Evolutionary conservation across 2,113 vertebrate species (phyloP).

Genomic region (Phodopus roborovskii): DNA sequence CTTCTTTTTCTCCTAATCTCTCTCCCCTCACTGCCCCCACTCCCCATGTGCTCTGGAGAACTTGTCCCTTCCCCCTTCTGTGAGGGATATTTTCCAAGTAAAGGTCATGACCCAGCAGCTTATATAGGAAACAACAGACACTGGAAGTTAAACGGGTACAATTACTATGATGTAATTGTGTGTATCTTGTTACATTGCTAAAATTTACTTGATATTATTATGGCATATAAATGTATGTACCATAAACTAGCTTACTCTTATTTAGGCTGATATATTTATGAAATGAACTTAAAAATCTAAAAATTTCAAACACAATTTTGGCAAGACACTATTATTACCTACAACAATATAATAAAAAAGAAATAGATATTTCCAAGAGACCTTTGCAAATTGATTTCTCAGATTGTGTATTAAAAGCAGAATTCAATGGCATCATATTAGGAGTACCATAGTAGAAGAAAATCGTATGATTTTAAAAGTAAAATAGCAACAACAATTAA

Average conservation of each 20-base stretch:
- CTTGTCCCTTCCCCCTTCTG: no score
- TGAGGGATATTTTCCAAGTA: no score
- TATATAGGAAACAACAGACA: no score
- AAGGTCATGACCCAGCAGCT: no score
- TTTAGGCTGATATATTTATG: background rate
- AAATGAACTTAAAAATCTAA: conserved; percentile 22
- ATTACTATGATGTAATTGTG: background rate
- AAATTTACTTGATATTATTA: conserved; percentile 39
- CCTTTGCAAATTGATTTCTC: conserved; percentile 26
- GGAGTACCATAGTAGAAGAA: background rate
- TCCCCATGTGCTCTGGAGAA: no score
- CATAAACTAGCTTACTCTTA: background rate
- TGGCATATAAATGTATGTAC: background rate
- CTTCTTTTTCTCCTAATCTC: no score
- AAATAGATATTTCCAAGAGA: background rate
- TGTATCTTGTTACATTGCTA: background rate
- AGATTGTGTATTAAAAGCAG: conserved; percentile 28
- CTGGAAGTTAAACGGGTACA: no score
- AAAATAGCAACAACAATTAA: background rate
- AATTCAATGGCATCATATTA: conserved; percentile 13
- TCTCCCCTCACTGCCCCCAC: no score
- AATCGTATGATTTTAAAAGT: background rate
- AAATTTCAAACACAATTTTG: background rate
- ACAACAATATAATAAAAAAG: background rate
- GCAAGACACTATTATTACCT: background rate